Conservation (phyloP, 2,113 vertebrate species). For the Girardinichthys multiradiatus region DNA sequence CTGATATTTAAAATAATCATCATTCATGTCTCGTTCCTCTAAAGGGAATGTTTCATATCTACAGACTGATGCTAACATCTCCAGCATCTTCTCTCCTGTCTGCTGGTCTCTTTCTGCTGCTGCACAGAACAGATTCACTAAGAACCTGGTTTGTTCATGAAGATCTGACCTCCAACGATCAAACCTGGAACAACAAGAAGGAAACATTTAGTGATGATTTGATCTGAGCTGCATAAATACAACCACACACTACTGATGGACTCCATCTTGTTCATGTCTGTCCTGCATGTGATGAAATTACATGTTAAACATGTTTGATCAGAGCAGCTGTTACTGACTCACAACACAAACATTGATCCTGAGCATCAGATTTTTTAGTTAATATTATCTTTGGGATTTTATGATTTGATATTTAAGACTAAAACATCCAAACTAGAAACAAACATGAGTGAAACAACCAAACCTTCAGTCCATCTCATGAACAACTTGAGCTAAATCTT, state of each 20-base stretch:
- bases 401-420: too few species aligned
- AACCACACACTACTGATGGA: background rate
- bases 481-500: too few species aligned
- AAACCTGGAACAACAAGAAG: too few species aligned
- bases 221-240: background rate
- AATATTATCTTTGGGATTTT: too few species aligned
- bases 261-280: background rate
- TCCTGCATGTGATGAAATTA: background rate
- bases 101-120: constrained; percentile 21
- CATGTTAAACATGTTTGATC: background rate
- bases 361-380: too few species aligned
- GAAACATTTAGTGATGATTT: too few species aligned
- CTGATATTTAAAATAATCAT: background rate
- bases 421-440: background rate
- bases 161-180: too few species aligned
- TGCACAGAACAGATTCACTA: background rate
- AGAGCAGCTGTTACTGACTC: background rate
- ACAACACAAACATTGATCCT: background rate
- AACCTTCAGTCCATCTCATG: too few species aligned
- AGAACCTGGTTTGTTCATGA: background rate
- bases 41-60: background rate
- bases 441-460: background rate
- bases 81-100: too few species aligned
- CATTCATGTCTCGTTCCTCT: background rate
- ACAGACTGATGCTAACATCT: too few species aligned